A percentile compares a stretch with the other conserved stretches of the same genome.
phyloP scores from a whole-genome alignment of 1,140 invertebrate genomes.

The Lordiphosa clarofinis region DNA sequence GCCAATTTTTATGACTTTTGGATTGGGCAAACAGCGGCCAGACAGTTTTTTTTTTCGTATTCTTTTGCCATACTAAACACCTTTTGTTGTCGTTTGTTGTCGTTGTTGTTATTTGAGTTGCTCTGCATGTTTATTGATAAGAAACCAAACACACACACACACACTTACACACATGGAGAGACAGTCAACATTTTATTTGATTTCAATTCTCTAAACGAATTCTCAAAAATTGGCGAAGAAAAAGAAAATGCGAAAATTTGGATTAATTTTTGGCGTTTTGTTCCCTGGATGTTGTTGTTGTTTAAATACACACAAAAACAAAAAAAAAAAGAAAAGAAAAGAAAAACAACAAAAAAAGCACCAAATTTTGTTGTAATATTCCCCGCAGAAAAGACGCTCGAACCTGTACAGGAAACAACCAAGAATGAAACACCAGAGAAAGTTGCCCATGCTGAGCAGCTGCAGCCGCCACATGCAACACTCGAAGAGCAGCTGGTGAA shows the following conservation, averaged over 20 bases:
- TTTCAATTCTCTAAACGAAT: conserved; percentile 35
- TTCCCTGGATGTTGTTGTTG: conserved; percentile 74
- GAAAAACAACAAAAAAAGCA: conserved; percentile 56
- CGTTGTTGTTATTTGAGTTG: conserved; percentile 36
- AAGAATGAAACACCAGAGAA: conserved; percentile 17
- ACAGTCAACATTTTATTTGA: conserved; percentile 31
- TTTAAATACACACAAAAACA: conserved; percentile 19
- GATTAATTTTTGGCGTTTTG: conserved; percentile 75
- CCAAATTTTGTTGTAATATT: conserved; percentile 68
- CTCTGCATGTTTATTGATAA: conserved; percentile 65
- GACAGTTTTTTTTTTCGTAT: conserved; percentile 5
- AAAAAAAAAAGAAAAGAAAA: conserved; percentile 18
- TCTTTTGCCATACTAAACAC: conserved; percentile 11
- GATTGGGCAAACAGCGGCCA: conserved; percentile 14
- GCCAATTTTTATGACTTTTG: conserved; percentile 57
- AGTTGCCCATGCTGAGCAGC: not conserved
- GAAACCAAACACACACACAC: conserved; percentile 7
- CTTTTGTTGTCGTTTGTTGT: conserved; percentile 29
- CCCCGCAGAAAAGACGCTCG: conserved; percentile 50
- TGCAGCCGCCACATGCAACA: conserved; percentile 13
- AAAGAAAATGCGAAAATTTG: conserved; percentile 43
- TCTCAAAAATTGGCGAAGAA: conserved; percentile 10
- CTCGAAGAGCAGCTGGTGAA: conserved; percentile 89
- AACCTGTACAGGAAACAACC: conserved; percentile 15
- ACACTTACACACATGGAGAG: not conserved